phyloP scores from a whole-genome alignment of 2,888 invertebrate species.

The Hirtodrosophila trivittata region DNA sequence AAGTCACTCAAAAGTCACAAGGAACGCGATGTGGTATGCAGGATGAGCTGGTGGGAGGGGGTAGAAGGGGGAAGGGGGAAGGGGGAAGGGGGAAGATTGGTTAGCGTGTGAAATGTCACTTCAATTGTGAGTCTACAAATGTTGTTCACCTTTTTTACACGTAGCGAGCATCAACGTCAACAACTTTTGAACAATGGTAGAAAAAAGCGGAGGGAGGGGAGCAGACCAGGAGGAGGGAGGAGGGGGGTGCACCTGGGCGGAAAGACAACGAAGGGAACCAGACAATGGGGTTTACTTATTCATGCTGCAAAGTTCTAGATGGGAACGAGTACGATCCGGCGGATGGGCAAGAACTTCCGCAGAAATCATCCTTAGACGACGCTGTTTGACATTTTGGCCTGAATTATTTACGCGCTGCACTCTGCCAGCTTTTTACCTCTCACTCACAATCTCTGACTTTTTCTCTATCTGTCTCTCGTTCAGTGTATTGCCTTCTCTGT shows the following conservation, averaged over 20 bases:
- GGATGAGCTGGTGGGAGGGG: constrained; percentile 39
- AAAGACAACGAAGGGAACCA: constrained; percentile 27
- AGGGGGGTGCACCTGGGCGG: background rate
- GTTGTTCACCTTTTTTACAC: constrained; percentile 79
- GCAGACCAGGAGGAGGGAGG: background rate
- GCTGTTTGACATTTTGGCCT: constrained; percentile 78
- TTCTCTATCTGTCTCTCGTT: background rate
- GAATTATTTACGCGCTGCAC: constrained; percentile 77
- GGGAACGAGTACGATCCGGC: constrained; percentile 30
- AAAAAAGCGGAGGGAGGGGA: background rate
- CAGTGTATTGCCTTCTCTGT: constrained; percentile 12
- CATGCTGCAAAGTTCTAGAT: constrained; percentile 70
- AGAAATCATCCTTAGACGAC: constrained; percentile 78
- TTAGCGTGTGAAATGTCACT: constrained; percentile 70
- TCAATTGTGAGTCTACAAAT: constrained; percentile 76
- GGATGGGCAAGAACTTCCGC: constrained; percentile 68
- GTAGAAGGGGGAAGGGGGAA: background rate
- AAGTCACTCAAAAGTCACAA: constrained; percentile 56
- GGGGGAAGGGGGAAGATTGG: background rate
- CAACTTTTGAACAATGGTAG: constrained; percentile 72
- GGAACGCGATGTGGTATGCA: too few relatives aligned
- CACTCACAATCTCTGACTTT: background rate
- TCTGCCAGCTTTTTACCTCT: constrained; percentile 37
- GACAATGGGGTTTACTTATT: constrained; percentile 75
- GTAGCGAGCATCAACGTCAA: constrained; percentile 76